phyloP scores from a whole-genome alignment of 2,113 vertebrate genomes.

The Heteronetta atricapilla region DNA sequence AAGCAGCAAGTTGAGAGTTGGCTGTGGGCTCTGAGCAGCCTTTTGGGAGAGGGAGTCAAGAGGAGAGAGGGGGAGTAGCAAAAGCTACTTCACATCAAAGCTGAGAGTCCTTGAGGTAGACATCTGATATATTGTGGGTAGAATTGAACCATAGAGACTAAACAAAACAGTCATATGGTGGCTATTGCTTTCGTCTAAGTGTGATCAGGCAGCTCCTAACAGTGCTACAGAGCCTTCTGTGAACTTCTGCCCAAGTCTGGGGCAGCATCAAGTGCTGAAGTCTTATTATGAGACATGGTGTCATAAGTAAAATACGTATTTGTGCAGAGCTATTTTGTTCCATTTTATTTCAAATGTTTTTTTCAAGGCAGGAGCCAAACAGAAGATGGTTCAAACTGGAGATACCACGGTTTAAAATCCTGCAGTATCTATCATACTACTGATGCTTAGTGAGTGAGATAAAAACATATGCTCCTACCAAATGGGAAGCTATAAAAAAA shows the following conservation, averaged over 20 bases:
- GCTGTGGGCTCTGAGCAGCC: neutral
- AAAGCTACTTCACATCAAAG: conserved; percentile 37
- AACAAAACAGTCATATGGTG: neutral
- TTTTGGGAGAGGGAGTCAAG: neutral
- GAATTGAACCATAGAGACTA: neutral
- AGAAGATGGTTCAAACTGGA: neutral
- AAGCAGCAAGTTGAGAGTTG: neutral
- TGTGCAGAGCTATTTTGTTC: neutral
- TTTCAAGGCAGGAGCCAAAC: neutral
- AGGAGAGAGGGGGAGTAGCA: neutral
- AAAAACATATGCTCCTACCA: neutral
- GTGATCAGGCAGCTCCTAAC: neutral
- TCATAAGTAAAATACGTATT: conserved; percentile 13
- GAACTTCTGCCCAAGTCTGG: neutral
- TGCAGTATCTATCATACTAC: neutral
- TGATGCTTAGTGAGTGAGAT: neutral
- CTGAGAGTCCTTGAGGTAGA: neutral
- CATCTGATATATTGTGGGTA: neutral
- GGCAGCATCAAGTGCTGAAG: neutral
- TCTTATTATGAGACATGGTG: neutral
- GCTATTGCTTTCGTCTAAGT: neutral
- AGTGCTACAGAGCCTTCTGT: neutral
- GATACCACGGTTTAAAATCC: neutral
- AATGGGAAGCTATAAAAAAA: neutral
- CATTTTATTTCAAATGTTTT: conserved; percentile 28